Evolutionary conservation across 1,140 invertebrate species (phyloP), one percentile per base, ranked within the genome.

Genomic region (Dinothrombium tinctorium): DNA sequence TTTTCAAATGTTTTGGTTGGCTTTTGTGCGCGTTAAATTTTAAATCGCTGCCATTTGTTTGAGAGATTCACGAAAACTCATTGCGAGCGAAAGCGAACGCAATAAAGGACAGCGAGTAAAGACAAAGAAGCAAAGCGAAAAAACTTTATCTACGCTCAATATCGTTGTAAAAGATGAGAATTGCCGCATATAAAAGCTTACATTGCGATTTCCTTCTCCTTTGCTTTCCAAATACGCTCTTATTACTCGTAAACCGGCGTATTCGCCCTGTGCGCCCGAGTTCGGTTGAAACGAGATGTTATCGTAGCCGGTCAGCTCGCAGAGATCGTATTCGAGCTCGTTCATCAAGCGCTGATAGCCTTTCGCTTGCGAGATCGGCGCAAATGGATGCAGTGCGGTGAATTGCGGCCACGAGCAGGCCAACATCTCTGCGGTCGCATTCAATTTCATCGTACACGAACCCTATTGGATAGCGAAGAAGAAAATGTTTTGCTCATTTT

Each of bases 371-470:
- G 84, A 75, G 0, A 72, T 51, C 0, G 94, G 94, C 0, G 77
- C 86, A 60, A 96, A 99, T 1, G 94, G 92, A 61, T 99, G 94
- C 22, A 99, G 75, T 23, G 84, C 74, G 0, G 76, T 76, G 53
- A 98, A 92, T 49, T 86, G 74, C 29, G 74, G 74, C 60, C 90
- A 80, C 12, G 86, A 90, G 50, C 84, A 89, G 0, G 89, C 63
- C 73, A 94, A 86, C 79, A 99, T 86, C 61, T 98, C 90, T 2
- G 87, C 92, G 0, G 89, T 92, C 9, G 83, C 80, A 56, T 98
- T 99, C 1, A 99, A 59, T 59, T 99, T 99, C 94, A 99, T 99
- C 11, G 94, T 99, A 55, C 94, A 99, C 1, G 90, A 98, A 14
- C 94, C 92, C 74, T 77, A 45, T 25, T 47, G 38, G 43, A 25